A percentile compares a stretch with the other conserved stretches of the same genome.
Evolutionary conservation across 2,113 vertebrate genomes (phyloP).

Genomic region (Eulacestoma nigropectus): DNA sequence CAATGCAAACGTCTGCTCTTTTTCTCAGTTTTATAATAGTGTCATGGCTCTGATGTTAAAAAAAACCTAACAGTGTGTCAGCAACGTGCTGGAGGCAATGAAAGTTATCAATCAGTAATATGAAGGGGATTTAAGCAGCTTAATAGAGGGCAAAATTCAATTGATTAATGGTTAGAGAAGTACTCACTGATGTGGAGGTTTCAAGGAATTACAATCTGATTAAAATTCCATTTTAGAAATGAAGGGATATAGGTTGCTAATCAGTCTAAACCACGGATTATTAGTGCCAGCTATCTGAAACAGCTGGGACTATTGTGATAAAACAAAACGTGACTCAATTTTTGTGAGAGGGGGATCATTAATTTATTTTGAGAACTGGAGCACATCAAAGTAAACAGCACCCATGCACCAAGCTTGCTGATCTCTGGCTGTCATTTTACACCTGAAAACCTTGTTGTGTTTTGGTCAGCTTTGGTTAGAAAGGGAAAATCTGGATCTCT

Average conservation of each 20-base stretch:
- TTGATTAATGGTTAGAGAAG: conserved; percentile 62
- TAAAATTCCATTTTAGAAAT: conserved; percentile 70
- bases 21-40: conserved; percentile 21
- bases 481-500: not conserved
- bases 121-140: conserved; percentile 52
- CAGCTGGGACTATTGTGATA: conserved; percentile 33
- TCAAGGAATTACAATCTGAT: conserved; percentile 65
- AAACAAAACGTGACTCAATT: conserved; percentile 13
- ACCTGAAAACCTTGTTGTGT: not conserved
- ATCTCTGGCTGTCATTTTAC: not conserved
- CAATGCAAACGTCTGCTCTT: conserved; percentile 19
- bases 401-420: not conserved
- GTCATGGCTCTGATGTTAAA: conserved; percentile 7
- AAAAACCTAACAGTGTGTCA: not conserved
- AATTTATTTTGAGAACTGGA: not conserved
- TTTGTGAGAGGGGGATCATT: not conserved
- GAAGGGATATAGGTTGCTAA: conserved; percentile 61
- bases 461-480: not conserved
- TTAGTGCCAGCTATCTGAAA: conserved; percentile 40
- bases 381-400: not conserved
- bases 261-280: conserved; percentile 62
- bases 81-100: not conserved
- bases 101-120: conserved; percentile 64
- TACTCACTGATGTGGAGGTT: conserved; percentile 15
- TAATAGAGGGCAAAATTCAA: conserved; percentile 60